These are phyloP conservation scores for Spodoptera frugiperda DNA, from an alignment of 1,140 invertebrate species.

Conservation along the genomic window DNA sequence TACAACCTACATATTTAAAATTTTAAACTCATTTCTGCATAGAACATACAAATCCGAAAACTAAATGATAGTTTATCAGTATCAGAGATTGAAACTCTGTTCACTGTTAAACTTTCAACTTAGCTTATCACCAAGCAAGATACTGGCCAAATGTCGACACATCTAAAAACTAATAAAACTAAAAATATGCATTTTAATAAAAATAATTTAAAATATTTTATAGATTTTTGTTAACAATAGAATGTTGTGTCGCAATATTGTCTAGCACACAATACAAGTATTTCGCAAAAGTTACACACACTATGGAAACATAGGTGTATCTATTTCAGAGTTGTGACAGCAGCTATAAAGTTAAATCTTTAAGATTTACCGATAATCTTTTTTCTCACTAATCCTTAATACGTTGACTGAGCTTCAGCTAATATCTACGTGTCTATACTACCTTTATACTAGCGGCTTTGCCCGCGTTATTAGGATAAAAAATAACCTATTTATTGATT, in stretches of 20 bases:
- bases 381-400: conserved; percentile 45
- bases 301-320: background rate
- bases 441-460: too few species aligned
- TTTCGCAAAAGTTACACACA: conserved; percentile 7
- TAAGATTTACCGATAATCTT: conserved; percentile 39
- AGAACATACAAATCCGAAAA: too few species aligned
- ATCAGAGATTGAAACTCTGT: background rate
- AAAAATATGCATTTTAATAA: background rate
- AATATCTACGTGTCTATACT: conserved; percentile 44
- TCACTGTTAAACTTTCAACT: too few species aligned
- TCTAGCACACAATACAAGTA: background rate
- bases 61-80: too few species aligned
- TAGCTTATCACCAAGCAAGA: too few species aligned
- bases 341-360: conserved; percentile 25
- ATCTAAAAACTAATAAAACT: background rate
- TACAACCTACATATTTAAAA: too few species aligned
- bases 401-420: conserved; percentile 55
- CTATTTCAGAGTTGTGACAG: background rate
- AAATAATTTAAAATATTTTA: too few species aligned
- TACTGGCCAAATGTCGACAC: too few species aligned
- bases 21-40: too few species aligned
- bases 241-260: background rate
- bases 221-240: background rate
- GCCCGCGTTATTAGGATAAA: too few species aligned
- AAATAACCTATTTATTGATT: too few species aligned